A percentile compares a stretch with the other conserved stretches of the same genome.
Conservation (phyloP, 2,888 invertebrate genomes). For the Phania funesta region DNA sequence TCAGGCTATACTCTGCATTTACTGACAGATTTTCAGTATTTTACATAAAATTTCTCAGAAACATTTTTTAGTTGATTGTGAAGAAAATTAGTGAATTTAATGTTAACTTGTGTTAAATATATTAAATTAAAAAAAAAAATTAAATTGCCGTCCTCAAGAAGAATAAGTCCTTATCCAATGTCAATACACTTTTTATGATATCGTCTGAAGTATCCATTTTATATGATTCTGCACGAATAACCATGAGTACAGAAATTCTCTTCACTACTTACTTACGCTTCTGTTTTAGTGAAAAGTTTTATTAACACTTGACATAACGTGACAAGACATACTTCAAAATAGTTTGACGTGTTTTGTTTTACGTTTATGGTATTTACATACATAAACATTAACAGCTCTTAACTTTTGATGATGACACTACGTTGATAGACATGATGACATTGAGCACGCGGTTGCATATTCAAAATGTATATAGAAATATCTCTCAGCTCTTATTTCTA, state of each 20-base stretch:
- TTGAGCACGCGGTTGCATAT: slow-evolving; percentile 53
- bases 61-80: too few relatives aligned
- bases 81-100: too few relatives aligned
- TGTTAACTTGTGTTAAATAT: too few relatives aligned
- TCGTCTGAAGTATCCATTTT: neutral
- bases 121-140: too few relatives aligned
- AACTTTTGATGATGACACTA: slow-evolving; percentile 40
- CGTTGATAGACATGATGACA: slow-evolving; percentile 50
- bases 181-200: too few relatives aligned
- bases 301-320: slow-evolving; percentile 41
- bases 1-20: too few relatives aligned
- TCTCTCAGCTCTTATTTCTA: neutral
- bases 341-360: slow-evolving; percentile 28
- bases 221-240: neutral
- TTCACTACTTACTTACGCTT: neutral
- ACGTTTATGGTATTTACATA: neutral
- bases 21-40: too few relatives aligned
- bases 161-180: too few relatives aligned
- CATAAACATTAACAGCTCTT: slow-evolving; percentile 2
- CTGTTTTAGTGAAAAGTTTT: slow-evolving; percentile 4
- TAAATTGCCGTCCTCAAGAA: too few relatives aligned
- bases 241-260: neutral
- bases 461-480: slow-evolving; percentile 3
- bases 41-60: too few relatives aligned
- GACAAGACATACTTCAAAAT: slow-evolving; percentile 49